These are phyloP conservation scores for Leptodirus hochenwartii DNA, from an alignment of 2,888 invertebrate species.

Conservation along the genomic window DNA sequence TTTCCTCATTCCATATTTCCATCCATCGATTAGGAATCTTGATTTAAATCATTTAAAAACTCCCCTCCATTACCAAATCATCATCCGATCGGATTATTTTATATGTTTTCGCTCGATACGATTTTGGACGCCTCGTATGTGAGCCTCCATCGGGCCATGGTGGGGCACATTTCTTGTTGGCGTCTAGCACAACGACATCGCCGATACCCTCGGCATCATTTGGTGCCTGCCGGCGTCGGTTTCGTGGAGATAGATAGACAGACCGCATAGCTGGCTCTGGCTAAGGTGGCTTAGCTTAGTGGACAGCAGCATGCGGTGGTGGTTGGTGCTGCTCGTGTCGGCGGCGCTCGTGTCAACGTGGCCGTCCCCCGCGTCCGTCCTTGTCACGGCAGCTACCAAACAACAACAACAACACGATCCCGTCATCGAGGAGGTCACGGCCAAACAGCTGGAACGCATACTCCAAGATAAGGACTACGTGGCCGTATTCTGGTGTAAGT, in stretches of 20 bases:
- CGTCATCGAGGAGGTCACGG: constrained; percentile 84
- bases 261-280: constrained; percentile 20
- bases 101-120: too few species aligned
- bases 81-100: too few species aligned
- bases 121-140: too few species aligned
- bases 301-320: constrained; percentile 29
- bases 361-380: constrained; percentile 22
- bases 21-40: too few species aligned
- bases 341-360: constrained; percentile 29
- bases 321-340: constrained; percentile 36
- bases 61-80: too few species aligned
- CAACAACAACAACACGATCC: constrained; percentile 27
- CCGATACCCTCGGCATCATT: not conserved
- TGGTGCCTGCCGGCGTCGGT: constrained; percentile 3
- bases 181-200: constrained; percentile 1
- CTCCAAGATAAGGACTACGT: constrained; percentile 85
- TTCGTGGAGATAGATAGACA: constrained; percentile 17
- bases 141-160: too few species aligned
- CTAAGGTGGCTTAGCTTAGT: constrained; percentile 17
- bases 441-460: constrained; percentile 78
- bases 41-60: too few species aligned
- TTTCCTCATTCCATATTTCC: too few species aligned
- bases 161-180: too few species aligned
- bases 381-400: too few species aligned
- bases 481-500: constrained; percentile 95